phyloP scores from a whole-genome alignment of 2,113 vertebrate genomes.

The Hypocryptadius cinnamomeus region DNA sequence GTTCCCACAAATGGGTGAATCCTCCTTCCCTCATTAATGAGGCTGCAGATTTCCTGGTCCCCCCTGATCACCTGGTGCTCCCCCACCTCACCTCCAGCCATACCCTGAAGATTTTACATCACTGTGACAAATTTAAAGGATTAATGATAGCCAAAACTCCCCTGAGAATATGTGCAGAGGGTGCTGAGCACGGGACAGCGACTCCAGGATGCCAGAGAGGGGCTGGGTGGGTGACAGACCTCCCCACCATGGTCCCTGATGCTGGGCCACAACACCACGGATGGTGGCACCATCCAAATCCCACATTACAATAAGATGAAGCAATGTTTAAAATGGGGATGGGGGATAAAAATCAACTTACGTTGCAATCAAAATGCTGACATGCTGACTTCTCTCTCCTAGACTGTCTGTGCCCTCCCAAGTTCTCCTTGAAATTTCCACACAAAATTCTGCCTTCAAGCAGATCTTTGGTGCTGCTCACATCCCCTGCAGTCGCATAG shows the following conservation, averaged over 20 bases:
- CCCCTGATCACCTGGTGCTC: neutral
- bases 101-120: neutral
- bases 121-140: neutral
- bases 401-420: neutral
- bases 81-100: neutral
- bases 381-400: neutral
- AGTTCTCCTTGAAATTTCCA: neutral
- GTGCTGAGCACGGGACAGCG: accelerated
- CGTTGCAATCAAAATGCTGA: neutral
- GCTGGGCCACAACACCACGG: neutral
- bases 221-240: neutral
- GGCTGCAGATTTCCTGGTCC: neutral
- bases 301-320: neutral
- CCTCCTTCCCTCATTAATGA: neutral
- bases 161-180: neutral
- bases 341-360: neutral
- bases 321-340: neutral
- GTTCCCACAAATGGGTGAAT: neutral
- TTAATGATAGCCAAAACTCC: neutral
- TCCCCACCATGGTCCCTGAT: neutral
- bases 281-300: neutral
- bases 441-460: neutral
- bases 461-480: neutral
- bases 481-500: neutral
- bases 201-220: neutral